Evolutionary conservation across 2,888 invertebrate genomes (phyloP).

Genomic region (Rapana venosa): DNA sequence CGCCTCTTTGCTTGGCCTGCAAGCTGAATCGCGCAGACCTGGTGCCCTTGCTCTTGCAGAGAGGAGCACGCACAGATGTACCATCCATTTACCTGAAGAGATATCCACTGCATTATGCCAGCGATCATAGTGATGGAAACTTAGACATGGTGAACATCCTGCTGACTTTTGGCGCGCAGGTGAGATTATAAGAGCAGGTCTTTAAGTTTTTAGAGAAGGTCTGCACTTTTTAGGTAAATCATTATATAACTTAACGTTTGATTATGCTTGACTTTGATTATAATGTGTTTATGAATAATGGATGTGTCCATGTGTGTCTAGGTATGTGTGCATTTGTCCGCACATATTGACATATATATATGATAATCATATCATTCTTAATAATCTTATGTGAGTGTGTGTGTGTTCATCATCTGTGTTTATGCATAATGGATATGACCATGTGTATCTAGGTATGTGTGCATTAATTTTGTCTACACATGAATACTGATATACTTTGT

Average conservation of each 20-base stretch:
- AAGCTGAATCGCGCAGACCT: conserved; percentile 49
- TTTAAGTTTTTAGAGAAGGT: no score
- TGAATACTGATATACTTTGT: background rate
- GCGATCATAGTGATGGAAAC: conserved; percentile 47
- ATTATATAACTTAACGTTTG: no score
- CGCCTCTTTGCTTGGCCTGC: conserved; percentile 50
- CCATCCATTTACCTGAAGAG: conserved; percentile 33
- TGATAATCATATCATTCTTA: no score
- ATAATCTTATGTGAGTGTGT: no score
- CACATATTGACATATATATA: no score
- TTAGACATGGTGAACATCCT: conserved; percentile 47
- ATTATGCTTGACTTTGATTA: no score
- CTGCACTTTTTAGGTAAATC: no score
- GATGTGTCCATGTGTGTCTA: no score
- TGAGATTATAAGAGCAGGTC: conserved; percentile 9
- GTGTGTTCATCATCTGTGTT: no score
- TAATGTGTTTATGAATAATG: no score
- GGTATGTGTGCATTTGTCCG: no score
- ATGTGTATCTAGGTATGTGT: background rate
- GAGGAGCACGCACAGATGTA: conserved; percentile 48
- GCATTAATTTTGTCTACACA: background rate
- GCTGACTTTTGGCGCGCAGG: conserved; percentile 45
- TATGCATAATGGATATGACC: background rate
- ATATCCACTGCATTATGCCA: conserved; percentile 52
- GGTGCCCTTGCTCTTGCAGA: conserved; percentile 46